phyloP scores from a whole-genome alignment of 1,140 invertebrate species.

The Doryteuthis pealeii region DNA sequence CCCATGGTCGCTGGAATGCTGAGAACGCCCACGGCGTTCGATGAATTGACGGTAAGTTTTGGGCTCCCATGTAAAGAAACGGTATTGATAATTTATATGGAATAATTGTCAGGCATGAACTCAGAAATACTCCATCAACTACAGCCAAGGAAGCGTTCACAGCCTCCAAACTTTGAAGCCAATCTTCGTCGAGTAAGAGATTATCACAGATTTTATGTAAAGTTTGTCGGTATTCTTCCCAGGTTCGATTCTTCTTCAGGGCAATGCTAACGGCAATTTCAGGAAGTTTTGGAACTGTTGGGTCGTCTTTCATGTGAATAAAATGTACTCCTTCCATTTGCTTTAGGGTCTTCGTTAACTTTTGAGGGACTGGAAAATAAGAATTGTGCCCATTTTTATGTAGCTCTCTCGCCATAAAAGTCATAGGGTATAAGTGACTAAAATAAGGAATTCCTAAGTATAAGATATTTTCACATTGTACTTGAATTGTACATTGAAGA shows the following conservation, averaged over 20 bases:
- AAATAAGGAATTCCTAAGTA: background rate
- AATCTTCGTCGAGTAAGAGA: background rate
- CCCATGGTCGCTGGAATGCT: too few species aligned
- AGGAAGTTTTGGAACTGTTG: background rate
- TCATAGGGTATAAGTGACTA: background rate
- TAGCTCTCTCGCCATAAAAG: background rate
- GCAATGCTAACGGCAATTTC: background rate
- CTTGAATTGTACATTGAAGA: too few species aligned
- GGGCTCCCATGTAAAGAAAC: background rate
- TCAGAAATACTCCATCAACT: background rate
- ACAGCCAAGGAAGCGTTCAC: background rate
- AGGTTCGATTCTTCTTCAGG: background rate
- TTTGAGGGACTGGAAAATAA: background rate
- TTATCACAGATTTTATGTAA: background rate
- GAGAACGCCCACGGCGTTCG: background rate
- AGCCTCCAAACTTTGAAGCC: background rate
- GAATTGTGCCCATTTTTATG: background rate
- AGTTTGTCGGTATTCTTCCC: background rate
- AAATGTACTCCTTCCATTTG: background rate
- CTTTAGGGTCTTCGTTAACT: background rate
- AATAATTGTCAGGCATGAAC: constrained; percentile 1
- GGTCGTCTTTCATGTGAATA: background rate
- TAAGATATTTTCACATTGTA: background rate
- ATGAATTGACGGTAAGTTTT: too few species aligned
- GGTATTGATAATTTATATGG: background rate